These are phyloP conservation scores for Indicator indicator DNA, from an alignment of 2,113 vertebrate genomes.

Conservation along the genomic window DNA sequence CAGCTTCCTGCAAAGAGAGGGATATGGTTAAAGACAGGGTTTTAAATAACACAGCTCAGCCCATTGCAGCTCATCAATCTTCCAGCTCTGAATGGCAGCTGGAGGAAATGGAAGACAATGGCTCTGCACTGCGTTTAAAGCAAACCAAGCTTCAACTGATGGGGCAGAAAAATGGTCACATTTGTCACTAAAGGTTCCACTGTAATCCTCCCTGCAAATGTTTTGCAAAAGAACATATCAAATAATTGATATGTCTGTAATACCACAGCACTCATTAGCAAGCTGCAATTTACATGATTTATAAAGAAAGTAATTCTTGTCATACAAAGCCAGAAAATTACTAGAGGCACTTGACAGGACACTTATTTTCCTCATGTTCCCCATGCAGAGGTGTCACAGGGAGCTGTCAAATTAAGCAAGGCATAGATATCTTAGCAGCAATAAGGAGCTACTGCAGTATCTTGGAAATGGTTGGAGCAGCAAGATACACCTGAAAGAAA, in stretches of 20 bases:
- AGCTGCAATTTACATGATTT: neutral
- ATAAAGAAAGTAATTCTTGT: neutral
- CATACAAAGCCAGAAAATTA: constrained; percentile 23
- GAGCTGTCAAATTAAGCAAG: constrained; percentile 36
- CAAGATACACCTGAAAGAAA: neutral
- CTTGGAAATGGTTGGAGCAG: neutral
- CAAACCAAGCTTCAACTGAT: neutral
- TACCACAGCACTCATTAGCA: neutral
- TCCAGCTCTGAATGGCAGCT: neutral
- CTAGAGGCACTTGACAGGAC: constrained; percentile 25
- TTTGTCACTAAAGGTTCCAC: neutral
- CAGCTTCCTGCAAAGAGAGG: constrained; percentile 85
- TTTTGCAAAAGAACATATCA: neutral
- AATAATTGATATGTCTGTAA: neutral
- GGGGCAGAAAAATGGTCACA: neutral
- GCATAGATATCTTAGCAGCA: constrained; percentile 1
- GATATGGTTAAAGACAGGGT: neutral
- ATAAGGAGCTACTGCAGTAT: neutral
- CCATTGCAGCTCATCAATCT: neutral
- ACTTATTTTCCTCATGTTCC: constrained; percentile 23
- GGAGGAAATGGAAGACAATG: neutral
- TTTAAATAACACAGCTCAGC: neutral
- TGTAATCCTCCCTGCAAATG: neutral
- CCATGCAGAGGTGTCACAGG: neutral
- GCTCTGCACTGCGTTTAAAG: neutral